These are phyloP conservation scores for Myxocyprinus asiaticus DNA, from an alignment of 2,113 vertebrate species.

Conservation along the genomic window DNA sequence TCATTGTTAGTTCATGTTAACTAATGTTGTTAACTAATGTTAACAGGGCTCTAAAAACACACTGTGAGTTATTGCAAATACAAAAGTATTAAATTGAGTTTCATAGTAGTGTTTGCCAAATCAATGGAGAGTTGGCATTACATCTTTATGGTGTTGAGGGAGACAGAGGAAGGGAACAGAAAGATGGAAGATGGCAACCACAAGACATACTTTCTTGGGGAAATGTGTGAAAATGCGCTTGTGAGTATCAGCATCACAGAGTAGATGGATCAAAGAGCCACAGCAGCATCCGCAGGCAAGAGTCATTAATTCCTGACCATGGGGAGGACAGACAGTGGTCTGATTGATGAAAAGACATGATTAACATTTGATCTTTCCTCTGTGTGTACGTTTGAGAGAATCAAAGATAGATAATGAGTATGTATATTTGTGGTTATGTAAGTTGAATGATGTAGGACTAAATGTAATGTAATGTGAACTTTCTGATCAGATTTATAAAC, in stretches of 20 bases:
- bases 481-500: no score
- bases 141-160: constrained; percentile 1
- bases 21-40: background rate
- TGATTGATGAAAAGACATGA: constrained; percentile 71
- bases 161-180: constrained; percentile 1
- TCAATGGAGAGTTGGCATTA: constrained; percentile 16
- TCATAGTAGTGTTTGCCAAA: constrained; percentile 14
- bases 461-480: background rate
- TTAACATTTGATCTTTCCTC: constrained; percentile 71
- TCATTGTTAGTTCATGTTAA: no score
- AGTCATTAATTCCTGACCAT: constrained; percentile 48
- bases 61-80: constrained; percentile 20
- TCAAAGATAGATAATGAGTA: constrained; percentile 29
- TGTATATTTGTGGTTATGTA: constrained; percentile 58
- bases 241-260: constrained; percentile 7
- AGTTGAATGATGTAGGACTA: constrained; percentile 34
- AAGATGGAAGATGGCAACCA: constrained; percentile 22
- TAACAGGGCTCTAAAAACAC: background rate
- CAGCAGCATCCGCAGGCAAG: constrained; percentile 14
- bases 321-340: constrained; percentile 65
- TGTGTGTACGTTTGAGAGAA: constrained; percentile 34
- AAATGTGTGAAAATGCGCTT: constrained; percentile 32
- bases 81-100: constrained; percentile 10
- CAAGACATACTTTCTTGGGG: constrained; percentile 16
- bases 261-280: constrained; percentile 16